A percentile compares a stretch with the other conserved stretches of the same genome.
phyloP scores from a whole-genome alignment of 2,797 vertebrate species.

The Urosaurus nigricauda region DNA sequence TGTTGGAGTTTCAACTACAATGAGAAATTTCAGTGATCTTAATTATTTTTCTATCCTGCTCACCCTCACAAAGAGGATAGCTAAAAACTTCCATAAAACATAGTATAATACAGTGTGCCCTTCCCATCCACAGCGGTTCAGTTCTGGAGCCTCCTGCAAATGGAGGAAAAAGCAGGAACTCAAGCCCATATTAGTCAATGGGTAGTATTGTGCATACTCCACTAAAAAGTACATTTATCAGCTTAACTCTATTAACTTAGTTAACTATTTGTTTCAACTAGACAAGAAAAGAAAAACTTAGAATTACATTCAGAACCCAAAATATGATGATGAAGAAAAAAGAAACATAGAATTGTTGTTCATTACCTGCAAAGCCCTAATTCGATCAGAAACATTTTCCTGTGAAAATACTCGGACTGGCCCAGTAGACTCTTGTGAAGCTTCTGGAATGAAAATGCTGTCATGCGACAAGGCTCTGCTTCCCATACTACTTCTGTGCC shows the following conservation, averaged over 20 bases:
- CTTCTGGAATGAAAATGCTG: slow-evolving; percentile 92
- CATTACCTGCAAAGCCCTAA: slow-evolving; percentile 92
- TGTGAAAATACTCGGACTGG: slow-evolving; percentile 89
- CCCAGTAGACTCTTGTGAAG: slow-evolving; percentile 80
- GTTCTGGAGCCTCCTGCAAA: no score
- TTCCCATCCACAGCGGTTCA: no score
- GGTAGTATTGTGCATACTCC: not conserved
- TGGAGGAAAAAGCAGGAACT: no score
- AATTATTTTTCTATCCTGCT: not conserved
- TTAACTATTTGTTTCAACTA: slow-evolving; percentile 21
- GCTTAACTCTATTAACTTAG: slow-evolving; percentile 22
- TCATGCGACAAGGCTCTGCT: slow-evolving; percentile 93
- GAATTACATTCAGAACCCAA: not conserved
- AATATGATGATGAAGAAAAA: not conserved
- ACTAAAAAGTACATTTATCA: slow-evolving; percentile 35
- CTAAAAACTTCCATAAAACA: not conserved
- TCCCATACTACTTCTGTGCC: slow-evolving; percentile 81
- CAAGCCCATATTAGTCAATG: no score
- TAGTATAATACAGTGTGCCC: not conserved
- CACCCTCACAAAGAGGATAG: not conserved
- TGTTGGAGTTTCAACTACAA: slow-evolving; percentile 91
- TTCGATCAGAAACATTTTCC: slow-evolving; percentile 91
- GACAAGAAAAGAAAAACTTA: slow-evolving; percentile 14
- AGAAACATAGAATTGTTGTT: not conserved
- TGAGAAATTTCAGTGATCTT: slow-evolving; percentile 40